phyloP scores from a whole-genome alignment of 2,797 vertebrate genomes.

The Dallia pectoralis region DNA sequence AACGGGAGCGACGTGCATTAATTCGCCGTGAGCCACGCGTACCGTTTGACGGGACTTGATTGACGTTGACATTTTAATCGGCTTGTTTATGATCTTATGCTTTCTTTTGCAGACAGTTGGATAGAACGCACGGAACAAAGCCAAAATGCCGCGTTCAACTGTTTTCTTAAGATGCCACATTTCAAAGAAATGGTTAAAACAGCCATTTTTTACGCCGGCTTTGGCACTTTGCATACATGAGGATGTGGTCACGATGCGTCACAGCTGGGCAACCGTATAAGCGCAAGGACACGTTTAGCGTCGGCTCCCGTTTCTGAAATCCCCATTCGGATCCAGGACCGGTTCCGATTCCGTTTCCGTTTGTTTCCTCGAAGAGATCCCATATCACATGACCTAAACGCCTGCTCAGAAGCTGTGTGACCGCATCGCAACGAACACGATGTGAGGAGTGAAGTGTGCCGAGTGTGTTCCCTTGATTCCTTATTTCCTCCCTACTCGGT shows the following conservation, averaged over 20 bases:
- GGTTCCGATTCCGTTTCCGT: background rate
- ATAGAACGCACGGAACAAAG: background rate
- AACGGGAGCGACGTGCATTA: background rate
- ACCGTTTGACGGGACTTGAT: background rate
- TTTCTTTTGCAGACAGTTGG: slow-evolving; percentile 30
- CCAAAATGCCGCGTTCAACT: background rate
- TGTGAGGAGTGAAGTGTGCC: background rate
- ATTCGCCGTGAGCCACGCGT: background rate
- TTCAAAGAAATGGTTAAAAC: background rate
- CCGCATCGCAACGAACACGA: background rate
- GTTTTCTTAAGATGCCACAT: background rate
- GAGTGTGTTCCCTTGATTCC: no score
- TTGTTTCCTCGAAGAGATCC: background rate
- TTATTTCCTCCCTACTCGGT: no score
- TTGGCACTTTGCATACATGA: no score
- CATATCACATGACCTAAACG: background rate
- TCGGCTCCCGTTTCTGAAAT: slow-evolving; percentile 33
- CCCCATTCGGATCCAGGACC: background rate
- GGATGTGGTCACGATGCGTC: background rate
- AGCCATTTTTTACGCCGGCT: background rate
- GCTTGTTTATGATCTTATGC: slow-evolving; percentile 11
- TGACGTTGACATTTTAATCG: background rate
- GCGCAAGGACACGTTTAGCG: background rate
- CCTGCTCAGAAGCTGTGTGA: background rate
- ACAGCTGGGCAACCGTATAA: background rate